Evolutionary conservation across 2,888 invertebrate species (phyloP).

Genomic region (Drosophila buzzatii): DNA sequence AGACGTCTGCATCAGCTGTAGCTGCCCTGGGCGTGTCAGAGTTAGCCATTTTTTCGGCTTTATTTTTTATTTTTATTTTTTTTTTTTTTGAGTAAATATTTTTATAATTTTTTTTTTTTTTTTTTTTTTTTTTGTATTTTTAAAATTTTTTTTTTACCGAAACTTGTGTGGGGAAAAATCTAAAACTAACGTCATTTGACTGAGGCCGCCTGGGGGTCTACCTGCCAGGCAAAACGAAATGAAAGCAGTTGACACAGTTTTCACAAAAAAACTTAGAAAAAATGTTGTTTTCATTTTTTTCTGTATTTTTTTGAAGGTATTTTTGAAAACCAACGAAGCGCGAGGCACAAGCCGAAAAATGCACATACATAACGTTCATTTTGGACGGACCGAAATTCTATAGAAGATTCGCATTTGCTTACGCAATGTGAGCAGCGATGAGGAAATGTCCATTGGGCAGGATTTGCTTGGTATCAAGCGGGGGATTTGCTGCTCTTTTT

Average conservation of each 20-base stretch:
- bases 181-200: conserved; percentile 26
- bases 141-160: background rate
- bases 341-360: conserved; percentile 23
- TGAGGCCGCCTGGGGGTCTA: conserved; percentile 9
- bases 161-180: conserved; percentile 16
- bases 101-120: conserved; percentile 4
- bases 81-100: conserved; percentile 24
- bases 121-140: conserved; percentile 12
- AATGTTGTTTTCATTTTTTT: conserved; percentile 1
- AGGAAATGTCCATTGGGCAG: conserved; percentile 38
- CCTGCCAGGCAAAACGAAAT: conserved; percentile 2
- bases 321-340: conserved; percentile 26
- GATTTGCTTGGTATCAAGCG: conserved; percentile 10
- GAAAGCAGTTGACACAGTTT: conserved; percentile 21
- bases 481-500: background rate
- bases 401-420: conserved; percentile 38
- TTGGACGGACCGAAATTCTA: conserved; percentile 28
- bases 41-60: conserved; percentile 26
- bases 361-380: conserved; percentile 34
- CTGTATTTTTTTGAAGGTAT: conserved; percentile 7
- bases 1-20: conserved; percentile 16
- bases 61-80: conserved; percentile 24
- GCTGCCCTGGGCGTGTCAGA: conserved; percentile 26
- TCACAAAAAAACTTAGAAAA: background rate
- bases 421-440: conserved; percentile 42